Conservation (phyloP, 2,113 vertebrate species). For the Passer montanus region DNA sequence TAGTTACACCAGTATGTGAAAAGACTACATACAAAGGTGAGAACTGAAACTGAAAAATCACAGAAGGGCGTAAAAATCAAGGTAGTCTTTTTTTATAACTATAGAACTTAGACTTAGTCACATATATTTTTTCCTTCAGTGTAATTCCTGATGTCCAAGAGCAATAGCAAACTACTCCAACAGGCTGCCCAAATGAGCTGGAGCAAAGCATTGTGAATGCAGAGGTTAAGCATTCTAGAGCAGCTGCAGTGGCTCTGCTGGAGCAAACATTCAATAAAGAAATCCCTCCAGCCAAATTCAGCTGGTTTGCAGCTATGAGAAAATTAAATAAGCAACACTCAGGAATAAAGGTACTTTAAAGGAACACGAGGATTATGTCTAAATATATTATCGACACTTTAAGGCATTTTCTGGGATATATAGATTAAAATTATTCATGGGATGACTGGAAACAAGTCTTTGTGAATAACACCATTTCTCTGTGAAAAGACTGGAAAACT, state of each 20-base stretch:
- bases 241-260: not conserved
- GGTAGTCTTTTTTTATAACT: not conserved
- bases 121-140: not conserved
- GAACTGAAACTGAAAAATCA: not conserved
- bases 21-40: not conserved
- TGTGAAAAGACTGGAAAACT: not conserved
- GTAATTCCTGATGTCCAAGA: not conserved
- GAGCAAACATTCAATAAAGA: not conserved
- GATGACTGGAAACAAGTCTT: not conserved
- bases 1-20: not conserved
- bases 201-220: not conserved
- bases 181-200: not conserved
- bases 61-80: not conserved
- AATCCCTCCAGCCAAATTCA: not conserved
- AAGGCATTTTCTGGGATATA: not conserved
- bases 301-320: not conserved
- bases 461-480: not conserved
- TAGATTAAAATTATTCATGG: not conserved
- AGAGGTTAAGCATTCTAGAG: not conserved
- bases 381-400: not conserved
- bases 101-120: not conserved
- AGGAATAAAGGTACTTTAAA: not conserved
- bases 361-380: not conserved
- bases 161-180: not conserved
- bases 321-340: not conserved